Evolutionary conservation across 2,888 invertebrate species (phyloP).

Genomic region (Cylindroiulus punctatus): DNA sequence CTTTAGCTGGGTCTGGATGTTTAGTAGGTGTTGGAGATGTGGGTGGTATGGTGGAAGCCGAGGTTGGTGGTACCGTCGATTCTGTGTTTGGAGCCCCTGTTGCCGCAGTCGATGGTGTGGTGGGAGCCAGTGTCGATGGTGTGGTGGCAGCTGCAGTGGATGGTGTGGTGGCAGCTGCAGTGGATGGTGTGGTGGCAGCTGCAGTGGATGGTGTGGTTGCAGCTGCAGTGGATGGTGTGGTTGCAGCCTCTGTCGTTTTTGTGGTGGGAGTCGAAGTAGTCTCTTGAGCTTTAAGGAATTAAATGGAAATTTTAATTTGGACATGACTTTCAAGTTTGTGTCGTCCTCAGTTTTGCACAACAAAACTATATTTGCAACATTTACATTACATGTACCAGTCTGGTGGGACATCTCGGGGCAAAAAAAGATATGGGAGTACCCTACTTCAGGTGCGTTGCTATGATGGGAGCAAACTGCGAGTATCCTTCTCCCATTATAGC

Average conservation of each 20-base stretch:
- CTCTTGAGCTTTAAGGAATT: too few relatives aligned
- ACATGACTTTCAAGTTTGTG: too few relatives aligned
- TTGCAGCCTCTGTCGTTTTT: too few relatives aligned
- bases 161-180: background rate
- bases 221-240: background rate
- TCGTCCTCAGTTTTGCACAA: too few relatives aligned
- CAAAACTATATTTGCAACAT: too few relatives aligned
- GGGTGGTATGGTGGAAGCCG: slow-evolving; percentile 23
- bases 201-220: background rate
- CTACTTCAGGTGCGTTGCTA: too few relatives aligned
- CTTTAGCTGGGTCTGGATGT: background rate
- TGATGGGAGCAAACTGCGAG: too few relatives aligned
- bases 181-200: background rate
- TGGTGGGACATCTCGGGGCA: too few relatives aligned
- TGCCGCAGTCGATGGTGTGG: background rate
- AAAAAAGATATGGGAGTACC: too few relatives aligned
- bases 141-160: background rate
- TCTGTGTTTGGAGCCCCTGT: background rate
- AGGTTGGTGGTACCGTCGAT: background rate
- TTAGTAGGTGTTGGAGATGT: background rate
- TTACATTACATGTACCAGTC: too few relatives aligned
- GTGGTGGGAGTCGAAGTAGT: background rate
- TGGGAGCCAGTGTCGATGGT: background rate
- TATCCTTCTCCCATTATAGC: too few relatives aligned
- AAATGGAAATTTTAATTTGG: too few relatives aligned